A percentile compares a stretch with the other conserved stretches of the same genome.
These are phyloP conservation scores for Drosophila varians DNA, from an alignment of 1,140 invertebrate genomes.

Conservation along the genomic window DNA sequence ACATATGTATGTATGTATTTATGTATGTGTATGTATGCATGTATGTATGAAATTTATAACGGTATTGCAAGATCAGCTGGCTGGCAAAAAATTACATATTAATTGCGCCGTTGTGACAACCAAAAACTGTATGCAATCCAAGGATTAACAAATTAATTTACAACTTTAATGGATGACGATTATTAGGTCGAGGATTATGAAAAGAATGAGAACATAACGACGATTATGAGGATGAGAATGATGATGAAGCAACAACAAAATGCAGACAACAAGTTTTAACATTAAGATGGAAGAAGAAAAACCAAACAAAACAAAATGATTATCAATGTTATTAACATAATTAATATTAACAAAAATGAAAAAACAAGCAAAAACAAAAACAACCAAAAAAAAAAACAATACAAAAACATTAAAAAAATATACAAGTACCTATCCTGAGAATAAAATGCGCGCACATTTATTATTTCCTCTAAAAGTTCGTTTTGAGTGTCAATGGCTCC, in stretches of 20 bases:
- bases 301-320: constrained; percentile 65
- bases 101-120: constrained; percentile 57
- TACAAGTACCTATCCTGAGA: constrained; percentile 81
- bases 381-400: constrained; percentile 67
- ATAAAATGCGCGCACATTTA: constrained; percentile 81
- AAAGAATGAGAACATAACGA: constrained; percentile 16
- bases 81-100: constrained; percentile 58
- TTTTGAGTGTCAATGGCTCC: constrained; percentile 41
- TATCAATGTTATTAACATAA: constrained; percentile 82
- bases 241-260: constrained; percentile 44
- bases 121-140: constrained; percentile 63
- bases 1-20: constrained; percentile 7
- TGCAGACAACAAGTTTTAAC: constrained; percentile 74
- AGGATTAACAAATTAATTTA: constrained; percentile 71
- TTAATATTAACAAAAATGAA: constrained; percentile 74
- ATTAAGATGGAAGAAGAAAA: constrained; percentile 56
- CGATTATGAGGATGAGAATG: constrained; percentile 15
- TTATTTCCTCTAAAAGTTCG: constrained; percentile 79
- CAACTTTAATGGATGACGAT: constrained; percentile 26
- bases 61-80: constrained; percentile 63
- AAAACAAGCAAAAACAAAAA: constrained; percentile 49
- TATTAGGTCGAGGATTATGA: neutral
- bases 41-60: constrained; percentile 55
- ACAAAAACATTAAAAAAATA: constrained; percentile 79
- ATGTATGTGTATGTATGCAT: constrained; percentile 9